Conservation (phyloP, 2,888 invertebrate genomes). For the Carabus problematicus region DNA sequence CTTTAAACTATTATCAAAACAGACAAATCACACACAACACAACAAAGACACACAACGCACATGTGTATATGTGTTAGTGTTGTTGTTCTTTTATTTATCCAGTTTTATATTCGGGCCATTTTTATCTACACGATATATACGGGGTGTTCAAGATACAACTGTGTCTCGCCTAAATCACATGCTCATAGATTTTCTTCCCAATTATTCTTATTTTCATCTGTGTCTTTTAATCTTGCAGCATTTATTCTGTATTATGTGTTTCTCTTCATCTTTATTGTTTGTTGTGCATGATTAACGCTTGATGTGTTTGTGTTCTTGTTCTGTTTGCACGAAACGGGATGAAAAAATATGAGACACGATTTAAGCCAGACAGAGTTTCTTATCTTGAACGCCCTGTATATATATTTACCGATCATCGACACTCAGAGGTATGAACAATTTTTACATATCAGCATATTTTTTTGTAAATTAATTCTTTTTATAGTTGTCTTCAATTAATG, state of each 20-base stretch:
- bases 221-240: background rate
- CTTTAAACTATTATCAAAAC: constrained; percentile 23
- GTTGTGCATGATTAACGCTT: no score
- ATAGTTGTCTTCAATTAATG: no score
- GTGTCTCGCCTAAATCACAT: background rate
- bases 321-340: background rate
- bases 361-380: background rate
- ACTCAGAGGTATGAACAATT: no score
- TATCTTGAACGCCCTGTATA: background rate
- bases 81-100: background rate
- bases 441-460: no score
- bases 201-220: background rate
- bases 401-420: background rate
- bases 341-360: background rate
- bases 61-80: constrained; percentile 12
- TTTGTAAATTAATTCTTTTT: no score
- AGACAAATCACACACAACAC: background rate
- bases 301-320: background rate
- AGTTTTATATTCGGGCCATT: background rate
- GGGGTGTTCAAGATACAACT: background rate
- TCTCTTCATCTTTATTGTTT: background rate
- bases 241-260: background rate
- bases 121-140: background rate
- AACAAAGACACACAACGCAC: background rate
- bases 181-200: background rate